Evolutionary conservation across 2,113 vertebrate genomes (phyloP).

Genomic region (Galbula dea): DNA sequence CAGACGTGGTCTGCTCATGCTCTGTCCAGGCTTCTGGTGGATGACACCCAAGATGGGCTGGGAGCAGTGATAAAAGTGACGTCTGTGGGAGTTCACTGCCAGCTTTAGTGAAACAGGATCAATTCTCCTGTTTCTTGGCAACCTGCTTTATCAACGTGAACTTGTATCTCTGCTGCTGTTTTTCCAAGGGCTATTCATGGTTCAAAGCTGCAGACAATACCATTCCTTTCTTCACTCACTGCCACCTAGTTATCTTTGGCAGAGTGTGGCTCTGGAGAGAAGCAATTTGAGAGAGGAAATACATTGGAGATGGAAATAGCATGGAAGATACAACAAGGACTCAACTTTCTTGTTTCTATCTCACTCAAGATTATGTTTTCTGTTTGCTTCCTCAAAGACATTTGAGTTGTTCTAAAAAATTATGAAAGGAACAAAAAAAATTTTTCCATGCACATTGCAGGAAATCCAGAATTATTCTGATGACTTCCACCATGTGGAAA

Average conservation of each 20-base stretch:
- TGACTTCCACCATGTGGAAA: not conserved
- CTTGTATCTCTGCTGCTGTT: slow-evolving; percentile 43
- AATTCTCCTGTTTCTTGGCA: slow-evolving; percentile 35
- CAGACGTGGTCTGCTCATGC: rapidly evolving
- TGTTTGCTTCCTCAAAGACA: not conserved
- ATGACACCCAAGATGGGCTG: not conserved
- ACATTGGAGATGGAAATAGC: slow-evolving; percentile 50
- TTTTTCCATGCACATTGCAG: not conserved
- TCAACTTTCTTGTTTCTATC: slow-evolving; percentile 38
- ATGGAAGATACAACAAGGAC: slow-evolving; percentile 36
- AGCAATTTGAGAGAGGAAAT: slow-evolving; percentile 60
- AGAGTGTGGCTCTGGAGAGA: slow-evolving; percentile 55
- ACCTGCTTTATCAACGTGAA: slow-evolving; percentile 36
- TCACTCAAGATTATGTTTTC: slow-evolving; percentile 17
- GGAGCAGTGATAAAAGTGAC: not conserved
- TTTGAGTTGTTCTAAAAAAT: not conserved
- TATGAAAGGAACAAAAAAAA: not conserved
- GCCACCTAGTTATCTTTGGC: slow-evolving; percentile 63
- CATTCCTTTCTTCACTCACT: slow-evolving; percentile 55
- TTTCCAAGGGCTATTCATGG: slow-evolving; percentile 63
- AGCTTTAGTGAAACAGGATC: slow-evolving; percentile 12
- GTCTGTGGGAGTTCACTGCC: not conserved
- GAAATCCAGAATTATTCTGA: not conserved
- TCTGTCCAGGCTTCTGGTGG: not conserved
- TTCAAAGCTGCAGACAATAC: slow-evolving; percentile 49